A percentile compares a stretch with the other conserved stretches of the same genome.
These are phyloP conservation scores for human (Homo sapiens) DNA, from an alignment of 2,113 vertebrate species.

Conservation along the genomic window GRCh38 chr2:237750501-237751000, in stretches of 20 bases:
- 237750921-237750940: neutral
- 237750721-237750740: accelerated
- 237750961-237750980: neutral
- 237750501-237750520: too few species aligned
- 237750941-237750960: neutral
- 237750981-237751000: neutral
- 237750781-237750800: neutral
- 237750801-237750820: accelerated
- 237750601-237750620: too few species aligned
- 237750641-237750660: accelerated
- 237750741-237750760: neutral
- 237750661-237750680: accelerated
- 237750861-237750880: accelerated
- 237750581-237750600: too few species aligned
- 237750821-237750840: accelerated
- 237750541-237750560: too few species aligned
- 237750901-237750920: accelerated
- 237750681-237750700: accelerated
- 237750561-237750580: too few species aligned
- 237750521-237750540: too few species aligned
- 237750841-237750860: accelerated
- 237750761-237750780: accelerated
- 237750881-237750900: accelerated
- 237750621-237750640: too few species aligned
- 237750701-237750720: accelerated